phyloP scores from a whole-genome alignment of 2,797 vertebrate genomes.

The Sebastes wilsoni region DNA sequence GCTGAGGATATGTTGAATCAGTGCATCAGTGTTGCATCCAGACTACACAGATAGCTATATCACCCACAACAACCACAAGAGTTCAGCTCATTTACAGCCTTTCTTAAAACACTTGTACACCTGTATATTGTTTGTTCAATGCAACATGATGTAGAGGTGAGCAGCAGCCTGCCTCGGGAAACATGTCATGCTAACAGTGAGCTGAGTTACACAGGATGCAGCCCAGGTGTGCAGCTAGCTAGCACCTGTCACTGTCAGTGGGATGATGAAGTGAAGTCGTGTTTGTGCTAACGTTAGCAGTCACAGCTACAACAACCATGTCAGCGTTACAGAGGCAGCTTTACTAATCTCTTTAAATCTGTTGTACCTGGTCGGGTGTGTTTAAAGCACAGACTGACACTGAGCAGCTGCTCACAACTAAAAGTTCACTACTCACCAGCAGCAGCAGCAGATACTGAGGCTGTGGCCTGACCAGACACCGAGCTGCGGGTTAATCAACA shows the following conservation, averaged over 20 bases:
- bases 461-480: conserved; percentile 34
- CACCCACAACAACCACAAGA: not conserved
- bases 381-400: not conserved
- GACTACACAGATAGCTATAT: not conserved
- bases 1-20: not conserved
- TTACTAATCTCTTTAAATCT: not conserved
- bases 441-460: not conserved
- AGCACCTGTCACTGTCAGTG: conserved; percentile 55
- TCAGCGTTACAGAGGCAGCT: not conserved
- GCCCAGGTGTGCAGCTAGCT: conserved; percentile 47
- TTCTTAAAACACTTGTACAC: not conserved
- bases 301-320: not conserved
- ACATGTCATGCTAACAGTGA: not conserved
- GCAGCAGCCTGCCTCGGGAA: not conserved
- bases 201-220: not conserved
- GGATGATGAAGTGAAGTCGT: not conserved
- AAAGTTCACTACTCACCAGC: conserved; percentile 69
- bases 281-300: not conserved
- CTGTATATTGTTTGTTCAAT: too few species aligned
- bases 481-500: not conserved
- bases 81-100: not conserved
- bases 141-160: not conserved
- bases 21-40: not conserved
- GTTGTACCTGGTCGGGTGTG: not conserved
- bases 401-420: not conserved